Evolutionary conservation across 2,888 invertebrate species (phyloP), one percentile per base, ranked within the genome.

Genomic region (Lithophane semibrunnea): DNA sequence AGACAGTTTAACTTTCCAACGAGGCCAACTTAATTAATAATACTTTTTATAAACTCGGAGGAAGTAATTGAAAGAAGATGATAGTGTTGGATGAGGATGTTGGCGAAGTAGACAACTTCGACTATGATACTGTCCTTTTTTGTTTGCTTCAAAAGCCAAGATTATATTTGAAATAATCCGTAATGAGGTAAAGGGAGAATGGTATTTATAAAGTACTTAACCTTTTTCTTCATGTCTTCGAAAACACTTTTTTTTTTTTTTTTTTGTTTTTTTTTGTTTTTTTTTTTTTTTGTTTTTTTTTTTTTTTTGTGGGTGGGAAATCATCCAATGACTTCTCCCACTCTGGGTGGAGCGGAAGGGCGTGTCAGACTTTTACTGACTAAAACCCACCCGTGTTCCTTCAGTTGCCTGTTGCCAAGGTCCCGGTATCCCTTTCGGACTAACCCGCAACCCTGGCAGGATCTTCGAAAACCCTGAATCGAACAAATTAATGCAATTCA

Each of bases 21-120:
- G 61, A 71, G 9, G 61, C 60, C 63, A 76, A 63, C 67, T 82
- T 58, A 24, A 64, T 82, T 86, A 61, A 67, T 86, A 58, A 71
- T 63, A 61, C 47, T 73, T 73, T 72, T 58, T 73, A 64, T 73
- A 12, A 56, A 67, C 52, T 42, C 37, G 49, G 49, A 24, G 12
- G 52, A 81, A 70, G 58, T 76, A 70, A 65, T 64, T 42, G 37
- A 54, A 70, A 24, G 47, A 42, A 70, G 58, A 63, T 49, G 42
- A 83, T 69, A 77, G 63, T 37, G 63, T 63, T 37, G 67, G 29
- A 60, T 8, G 49, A 9, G 13, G 12, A 24, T 47, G 13, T 56
- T 52, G 8, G n/a, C 9, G 3, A 18, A 63, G 5, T 56, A 16
- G 47, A n/a, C n/a, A n/a, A n/a, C n/a, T n/a, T 29, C 47, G 24